Evolutionary conservation across 2,797 vertebrate species (phyloP), one percentile per base, ranked within the genome.

Genomic region (Sternotherus odoratus): DNA sequence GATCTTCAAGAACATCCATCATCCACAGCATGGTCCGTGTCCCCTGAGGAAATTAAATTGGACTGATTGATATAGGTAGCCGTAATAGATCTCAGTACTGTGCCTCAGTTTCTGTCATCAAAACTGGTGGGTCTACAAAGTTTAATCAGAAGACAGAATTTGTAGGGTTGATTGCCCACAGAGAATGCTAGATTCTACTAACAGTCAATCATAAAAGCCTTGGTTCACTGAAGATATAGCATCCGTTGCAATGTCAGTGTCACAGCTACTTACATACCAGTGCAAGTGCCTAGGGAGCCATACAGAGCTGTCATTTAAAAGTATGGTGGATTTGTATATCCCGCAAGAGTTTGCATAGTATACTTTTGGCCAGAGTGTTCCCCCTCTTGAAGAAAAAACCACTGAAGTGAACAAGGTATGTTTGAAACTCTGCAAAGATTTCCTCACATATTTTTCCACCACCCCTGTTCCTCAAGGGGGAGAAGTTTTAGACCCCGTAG

Each of bases 41-140:
- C 79, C 89, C 96, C 85, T 5, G 84, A 95, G 89, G 85, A 94
- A 83, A 94, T 95, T 92, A 93, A 97, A 82, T 69, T 60, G 75
- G 78, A 87, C 43, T 51, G 82, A 95, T 94, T 88, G 84, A 94
- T 93, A 86, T 5, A 57, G 90, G 87, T 95, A 92, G 82, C 72
- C 46, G 15, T 49, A 92, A 87, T 51, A 94, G 84, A 94, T 78
- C 79, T 92, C 82, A 87, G 63, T 79, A 88, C 95, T 88, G 74
- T 50, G 69, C 89, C 83, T 77, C 85, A 90, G 80, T 43, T 89
- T 94, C 84, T 91, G 75, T 95, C 89, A 94, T 46, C 2, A 3
- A 92, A 82, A 81, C 80, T 89, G 39, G 13, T 23, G 82, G 86
- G 74, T 87, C 79, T 86, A n/a, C 72, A 5, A 78, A 90, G 91